These are phyloP conservation scores for Alethe diademata DNA, from an alignment of 2,113 vertebrate genomes.

Conservation along the genomic window DNA sequence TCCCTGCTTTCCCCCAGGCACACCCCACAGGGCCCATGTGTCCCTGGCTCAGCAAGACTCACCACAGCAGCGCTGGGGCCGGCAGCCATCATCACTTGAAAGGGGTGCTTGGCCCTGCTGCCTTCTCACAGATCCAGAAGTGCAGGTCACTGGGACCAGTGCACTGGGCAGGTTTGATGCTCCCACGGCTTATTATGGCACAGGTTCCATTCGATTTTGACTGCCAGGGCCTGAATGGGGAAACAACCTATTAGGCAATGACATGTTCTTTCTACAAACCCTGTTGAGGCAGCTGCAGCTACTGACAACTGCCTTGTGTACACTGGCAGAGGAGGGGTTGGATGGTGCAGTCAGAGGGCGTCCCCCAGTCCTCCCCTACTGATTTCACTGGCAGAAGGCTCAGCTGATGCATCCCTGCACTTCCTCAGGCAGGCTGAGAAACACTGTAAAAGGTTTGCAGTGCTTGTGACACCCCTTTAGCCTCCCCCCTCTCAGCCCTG, in stretches of 20 bases:
- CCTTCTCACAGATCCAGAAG: constrained; percentile 56
- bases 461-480: rapidly evolving
- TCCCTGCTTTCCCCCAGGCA: neutral
- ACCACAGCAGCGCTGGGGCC: neutral
- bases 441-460: neutral
- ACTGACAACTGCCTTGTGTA: neutral
- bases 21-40: rapidly evolving
- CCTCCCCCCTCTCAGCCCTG: rapidly evolving
- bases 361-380: neutral
- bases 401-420: neutral
- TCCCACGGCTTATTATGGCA: constrained; percentile 47
- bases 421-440: neutral
- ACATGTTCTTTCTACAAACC: neutral
- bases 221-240: constrained; percentile 7
- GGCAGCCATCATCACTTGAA: rapidly evolving
- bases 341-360: neutral
- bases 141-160: neutral
- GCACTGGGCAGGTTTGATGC: neutral
- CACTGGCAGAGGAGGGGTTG: rapidly evolving
- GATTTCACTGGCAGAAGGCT: neutral
- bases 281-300: rapidly evolving
- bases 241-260: neutral
- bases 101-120: neutral
- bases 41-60: neutral
- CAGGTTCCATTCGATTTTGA: constrained; percentile 11